Evolutionary conservation across 2,888 invertebrate species (phyloP), one percentile per base, ranked within the genome.

Genomic region (Agriopis marginaria): DNA sequence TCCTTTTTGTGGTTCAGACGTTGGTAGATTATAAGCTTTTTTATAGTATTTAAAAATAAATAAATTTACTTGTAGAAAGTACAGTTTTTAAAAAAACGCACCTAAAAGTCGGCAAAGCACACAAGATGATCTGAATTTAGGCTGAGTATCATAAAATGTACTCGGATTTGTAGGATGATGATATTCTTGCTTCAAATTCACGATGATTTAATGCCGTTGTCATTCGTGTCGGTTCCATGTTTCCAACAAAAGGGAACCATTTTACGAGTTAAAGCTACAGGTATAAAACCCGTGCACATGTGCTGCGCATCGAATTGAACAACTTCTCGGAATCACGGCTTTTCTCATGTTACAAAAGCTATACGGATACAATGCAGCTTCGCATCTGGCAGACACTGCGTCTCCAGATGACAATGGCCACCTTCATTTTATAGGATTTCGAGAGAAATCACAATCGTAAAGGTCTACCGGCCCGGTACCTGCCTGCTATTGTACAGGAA

Each of bases 341-440:
- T 84, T 83, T 83, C 81, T 81, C 77, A 74, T 70, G 71, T 63
- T 71, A 80, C 77, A 75, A 80, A 79, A 81, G 74, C 72, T 51
- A n/a, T n/a, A 58, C 71, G 59, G 76, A 80, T 77, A 90, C 86
- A 90, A 90, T 83, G 77, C 81, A 51, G 58, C 71, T 73, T 74
- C 81, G 85, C 88, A 91, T 91, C 91, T 91, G 91, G 86, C 86
- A 92, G 92, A 92, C 92, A 84, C 75, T 71, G 82, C 85, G 92
- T 88, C 90, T 78, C 73, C 66, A 65, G 72, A 66, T 51, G 72
- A 90, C 89, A 91, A 91, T 86, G 75, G 80, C 72, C 71, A 71
- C 72, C 71, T 73, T 68, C 45, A 53, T 76, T 74, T 75, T 69
- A 70, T 70, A 71, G 62, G 51, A 74, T 73, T 75, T 75, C 79